Conservation (phyloP, 2,797 vertebrate species). For the Diglossa cyanea region DNA sequence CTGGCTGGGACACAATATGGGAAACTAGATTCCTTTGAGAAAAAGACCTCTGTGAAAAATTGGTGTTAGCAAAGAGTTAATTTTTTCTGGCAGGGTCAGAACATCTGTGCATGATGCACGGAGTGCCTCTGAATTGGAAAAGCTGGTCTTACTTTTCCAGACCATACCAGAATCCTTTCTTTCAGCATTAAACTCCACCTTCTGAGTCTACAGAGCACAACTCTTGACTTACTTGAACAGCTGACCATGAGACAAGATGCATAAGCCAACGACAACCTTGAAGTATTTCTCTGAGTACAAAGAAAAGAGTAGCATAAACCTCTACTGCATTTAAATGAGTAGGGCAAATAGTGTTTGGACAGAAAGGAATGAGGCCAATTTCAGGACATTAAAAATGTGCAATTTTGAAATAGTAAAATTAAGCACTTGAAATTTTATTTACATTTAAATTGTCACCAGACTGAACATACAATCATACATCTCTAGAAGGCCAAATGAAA, state of each 20-base stretch:
- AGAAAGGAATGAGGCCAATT: not conserved
- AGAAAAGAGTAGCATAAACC: not conserved
- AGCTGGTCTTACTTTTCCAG: not conserved
- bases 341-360: not conserved
- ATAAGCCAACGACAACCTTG: not conserved
- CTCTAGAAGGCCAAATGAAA: not conserved
- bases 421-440: not conserved
- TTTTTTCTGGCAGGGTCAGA: not conserved
- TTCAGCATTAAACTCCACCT: not conserved
- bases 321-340: not conserved
- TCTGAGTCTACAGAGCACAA: rapidly evolving
- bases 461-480: not conserved
- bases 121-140: not conserved
- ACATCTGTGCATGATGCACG: not conserved
- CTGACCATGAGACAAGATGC: not conserved
- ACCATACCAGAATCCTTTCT: not conserved
- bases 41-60: not conserved
- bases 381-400: not conserved
- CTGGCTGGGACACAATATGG: not conserved
- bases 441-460: not conserved
- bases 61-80: not conserved
- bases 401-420: not conserved
- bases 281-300: not conserved
- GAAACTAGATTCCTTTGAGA: not conserved
- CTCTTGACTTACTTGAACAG: not conserved